These are phyloP conservation scores for Cygnus buccinator DNA, from an alignment of 2,113 vertebrate species.

Conservation along the genomic window DNA sequence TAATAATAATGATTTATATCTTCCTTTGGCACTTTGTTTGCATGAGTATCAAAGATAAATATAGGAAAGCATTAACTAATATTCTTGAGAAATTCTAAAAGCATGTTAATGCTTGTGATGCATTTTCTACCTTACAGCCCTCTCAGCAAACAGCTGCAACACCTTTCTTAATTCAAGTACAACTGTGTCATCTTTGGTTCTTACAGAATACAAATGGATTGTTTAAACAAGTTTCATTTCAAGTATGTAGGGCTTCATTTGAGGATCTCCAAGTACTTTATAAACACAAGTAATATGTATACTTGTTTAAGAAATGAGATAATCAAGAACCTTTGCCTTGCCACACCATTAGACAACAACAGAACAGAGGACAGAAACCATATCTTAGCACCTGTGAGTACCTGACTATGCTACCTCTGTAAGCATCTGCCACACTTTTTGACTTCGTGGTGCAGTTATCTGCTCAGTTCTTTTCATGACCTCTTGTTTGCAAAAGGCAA, in stretches of 20 bases:
- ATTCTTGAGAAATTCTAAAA: not conserved
- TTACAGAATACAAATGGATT: not conserved
- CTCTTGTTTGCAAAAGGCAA: not conserved
- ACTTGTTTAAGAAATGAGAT: not conserved
- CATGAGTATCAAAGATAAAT: not conserved
- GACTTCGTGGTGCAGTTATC: not conserved
- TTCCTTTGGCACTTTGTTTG: not conserved
- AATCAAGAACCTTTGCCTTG: not conserved
- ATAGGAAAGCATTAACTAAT: not conserved
- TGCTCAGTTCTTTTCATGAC: not conserved
- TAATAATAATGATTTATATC: not conserved
- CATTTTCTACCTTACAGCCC: not conserved
- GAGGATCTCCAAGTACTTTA: not conserved
- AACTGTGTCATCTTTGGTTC: not conserved
- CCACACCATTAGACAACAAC: not conserved
- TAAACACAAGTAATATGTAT: not conserved
- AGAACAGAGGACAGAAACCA: not conserved
- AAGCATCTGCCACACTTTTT: not conserved
- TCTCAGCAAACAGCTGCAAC: not conserved
- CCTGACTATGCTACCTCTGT: not conserved
- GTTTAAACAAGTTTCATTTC: not conserved
- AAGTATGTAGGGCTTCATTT: not conserved
- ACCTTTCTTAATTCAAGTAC: not conserved
- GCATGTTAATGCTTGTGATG: not conserved
- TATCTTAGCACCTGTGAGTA: not conserved